Evolutionary conservation across 2,113 vertebrate genomes (phyloP).

Genomic region (Garra rufa): DNA sequence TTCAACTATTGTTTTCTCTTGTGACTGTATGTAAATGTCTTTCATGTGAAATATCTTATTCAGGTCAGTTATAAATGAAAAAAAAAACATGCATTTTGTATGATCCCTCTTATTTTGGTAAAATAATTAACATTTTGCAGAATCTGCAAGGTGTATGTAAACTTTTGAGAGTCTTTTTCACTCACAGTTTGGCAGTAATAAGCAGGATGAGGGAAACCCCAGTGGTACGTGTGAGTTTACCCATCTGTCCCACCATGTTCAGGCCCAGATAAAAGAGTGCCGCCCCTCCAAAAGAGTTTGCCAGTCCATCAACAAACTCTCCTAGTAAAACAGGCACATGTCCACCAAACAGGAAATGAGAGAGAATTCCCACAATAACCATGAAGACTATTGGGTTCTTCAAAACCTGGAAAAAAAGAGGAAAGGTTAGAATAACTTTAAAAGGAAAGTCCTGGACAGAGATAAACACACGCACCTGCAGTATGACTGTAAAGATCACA

Average conservation of each 20-base stretch:
- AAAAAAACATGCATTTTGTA: too few relatives aligned
- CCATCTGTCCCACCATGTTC: conserved; percentile 96
- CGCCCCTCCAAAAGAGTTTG: conserved; percentile 91
- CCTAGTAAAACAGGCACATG: conserved; percentile 86
- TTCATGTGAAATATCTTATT: too few relatives aligned
- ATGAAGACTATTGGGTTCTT: conserved; percentile 97
- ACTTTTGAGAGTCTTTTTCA: conserved; percentile 35
- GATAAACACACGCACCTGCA: conserved; percentile 72
- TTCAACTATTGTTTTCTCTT: too few relatives aligned
- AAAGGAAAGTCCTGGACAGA: background rate
- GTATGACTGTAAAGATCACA: conserved; percentile 85
- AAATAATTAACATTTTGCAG: too few relatives aligned
- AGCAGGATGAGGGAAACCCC: conserved; percentile 94
- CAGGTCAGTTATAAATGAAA: too few relatives aligned
- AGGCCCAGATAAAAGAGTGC: conserved; percentile 97
- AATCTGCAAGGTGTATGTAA: too few relatives aligned
- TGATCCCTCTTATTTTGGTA: too few relatives aligned
- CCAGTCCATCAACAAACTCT: conserved; percentile 93
- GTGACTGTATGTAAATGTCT: too few relatives aligned
- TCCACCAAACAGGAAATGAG: conserved; percentile 90
- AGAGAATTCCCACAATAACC: conserved; percentile 91
- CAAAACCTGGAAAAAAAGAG: conserved; percentile 74
- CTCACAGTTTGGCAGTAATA: conserved; percentile 99
- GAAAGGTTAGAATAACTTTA: background rate
- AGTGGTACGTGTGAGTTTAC: conserved; percentile 86